A percentile compares a stretch with the other conserved stretches of the same genome.
Conservation (phyloP, 2,113 vertebrate genomes). For the Eleginops maclovinus region DNA sequence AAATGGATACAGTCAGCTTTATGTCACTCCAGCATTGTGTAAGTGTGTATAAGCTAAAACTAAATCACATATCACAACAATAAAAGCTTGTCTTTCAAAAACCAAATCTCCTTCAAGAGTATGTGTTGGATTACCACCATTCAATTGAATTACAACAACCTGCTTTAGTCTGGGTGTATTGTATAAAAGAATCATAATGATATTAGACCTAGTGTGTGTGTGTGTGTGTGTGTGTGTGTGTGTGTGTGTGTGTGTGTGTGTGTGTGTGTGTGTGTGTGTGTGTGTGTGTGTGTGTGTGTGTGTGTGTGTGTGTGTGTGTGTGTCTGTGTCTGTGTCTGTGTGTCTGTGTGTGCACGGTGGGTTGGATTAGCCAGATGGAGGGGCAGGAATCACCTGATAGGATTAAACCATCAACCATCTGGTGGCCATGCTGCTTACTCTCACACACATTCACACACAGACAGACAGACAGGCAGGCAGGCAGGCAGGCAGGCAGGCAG, state of each 20-base stretch:
- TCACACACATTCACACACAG: slow-evolving; percentile 21
- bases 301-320: slow-evolving; percentile 43
- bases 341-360: slow-evolving; percentile 55
- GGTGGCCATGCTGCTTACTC: slow-evolving; percentile 74
- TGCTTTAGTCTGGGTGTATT: slow-evolving; percentile 47
- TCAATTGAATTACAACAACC: slow-evolving; percentile 58
- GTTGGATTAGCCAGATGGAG: slow-evolving; percentile 81
- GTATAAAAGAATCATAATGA: slow-evolving; percentile 63
- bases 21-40: slow-evolving; percentile 42
- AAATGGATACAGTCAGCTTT: slow-evolving; percentile 46
- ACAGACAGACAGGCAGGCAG: slow-evolving; percentile 21
- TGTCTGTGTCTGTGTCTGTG: slow-evolving; percentile 26
- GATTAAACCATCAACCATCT: slow-evolving; percentile 84
- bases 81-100: slow-evolving; percentile 55
- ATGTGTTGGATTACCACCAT: slow-evolving; percentile 35
- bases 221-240: slow-evolving; percentile 2
- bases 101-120: slow-evolving; percentile 14
- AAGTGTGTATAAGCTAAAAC: slow-evolving; percentile 39
- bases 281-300: slow-evolving; percentile 11
- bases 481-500: slow-evolving; percentile 12
- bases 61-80: slow-evolving; percentile 47
- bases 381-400: slow-evolving; percentile 82
- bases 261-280: slow-evolving; percentile 10
- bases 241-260: slow-evolving; percentile 20
- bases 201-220: slow-evolving; percentile 50